Percentiles rank a stretch among this genome's conserved stretches.
Conservation (phyloP, 1,140 invertebrate genomes). For the Chelonus insularis region DNA sequence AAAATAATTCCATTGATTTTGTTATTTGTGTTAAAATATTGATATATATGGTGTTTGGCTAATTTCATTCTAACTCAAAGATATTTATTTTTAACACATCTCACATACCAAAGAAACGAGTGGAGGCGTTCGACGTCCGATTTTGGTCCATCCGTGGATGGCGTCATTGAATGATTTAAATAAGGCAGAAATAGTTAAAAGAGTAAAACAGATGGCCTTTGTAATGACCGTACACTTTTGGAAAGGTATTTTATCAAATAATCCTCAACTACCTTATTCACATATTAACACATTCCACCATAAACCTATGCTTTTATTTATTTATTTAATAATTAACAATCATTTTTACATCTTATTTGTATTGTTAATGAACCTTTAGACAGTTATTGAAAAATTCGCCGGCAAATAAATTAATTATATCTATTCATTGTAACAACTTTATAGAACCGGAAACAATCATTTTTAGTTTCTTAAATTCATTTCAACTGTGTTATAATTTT, state of each 20-base stretch:
- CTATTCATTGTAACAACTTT: too few species aligned
- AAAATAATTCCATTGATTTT: too few species aligned
- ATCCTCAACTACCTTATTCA: constrained; percentile 32
- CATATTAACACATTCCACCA: constrained; percentile 10
- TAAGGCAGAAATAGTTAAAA: constrained; percentile 40
- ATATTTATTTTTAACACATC: constrained; percentile 10
- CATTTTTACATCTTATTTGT: too few species aligned
- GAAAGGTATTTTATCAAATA: constrained; percentile 14
- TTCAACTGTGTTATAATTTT: too few species aligned
- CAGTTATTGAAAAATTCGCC: too few species aligned
- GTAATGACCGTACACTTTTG: constrained; percentile 32
- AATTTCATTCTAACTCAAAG: constrained; percentile 4
- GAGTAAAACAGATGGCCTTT: constrained; percentile 48
- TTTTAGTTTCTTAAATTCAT: too few species aligned
- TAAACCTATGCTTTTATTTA: background rate
- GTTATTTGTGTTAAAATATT: too few species aligned
- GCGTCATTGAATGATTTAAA: constrained; percentile 21
- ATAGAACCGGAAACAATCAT: too few species aligned
- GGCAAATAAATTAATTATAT: too few species aligned
- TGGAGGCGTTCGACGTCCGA: constrained; percentile 21
- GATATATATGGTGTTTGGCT: background rate
- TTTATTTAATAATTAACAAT: too few species aligned
- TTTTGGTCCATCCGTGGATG: constrained; percentile 39
- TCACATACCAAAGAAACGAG: background rate
- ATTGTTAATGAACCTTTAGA: too few species aligned